Evolutionary conservation across 2,113 vertebrate genomes (phyloP).

Genomic region (Syrrhaptes paradoxus): DNA sequence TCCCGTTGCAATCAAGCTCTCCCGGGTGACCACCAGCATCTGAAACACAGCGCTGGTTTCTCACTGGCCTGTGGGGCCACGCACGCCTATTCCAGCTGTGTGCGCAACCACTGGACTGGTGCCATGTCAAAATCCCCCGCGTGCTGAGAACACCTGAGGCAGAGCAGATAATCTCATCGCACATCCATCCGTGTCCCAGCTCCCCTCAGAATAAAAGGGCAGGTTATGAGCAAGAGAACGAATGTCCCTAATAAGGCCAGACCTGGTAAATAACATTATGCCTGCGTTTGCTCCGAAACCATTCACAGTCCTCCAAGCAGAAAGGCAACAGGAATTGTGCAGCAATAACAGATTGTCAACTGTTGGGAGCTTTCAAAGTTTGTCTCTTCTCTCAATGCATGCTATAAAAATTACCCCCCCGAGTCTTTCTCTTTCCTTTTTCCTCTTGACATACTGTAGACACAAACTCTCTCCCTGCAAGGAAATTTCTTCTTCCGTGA

Average conservation of each 20-base stretch:
- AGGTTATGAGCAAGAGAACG: neutral
- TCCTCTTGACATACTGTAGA: slow-evolving; percentile 49
- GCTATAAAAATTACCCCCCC: slow-evolving; percentile 8
- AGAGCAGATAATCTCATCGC: neutral
- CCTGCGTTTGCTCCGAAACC: neutral
- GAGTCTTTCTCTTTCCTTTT: slow-evolving; percentile 25
- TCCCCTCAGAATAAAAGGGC: neutral
- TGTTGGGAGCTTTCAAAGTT: slow-evolving; percentile 17
- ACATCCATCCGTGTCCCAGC: neutral
- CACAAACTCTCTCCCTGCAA: slow-evolving; percentile 30
- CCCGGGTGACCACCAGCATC: neutral
- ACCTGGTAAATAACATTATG: neutral
- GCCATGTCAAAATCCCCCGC: fast-evolving
- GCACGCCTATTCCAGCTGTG: fast-evolving
- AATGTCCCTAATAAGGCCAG: neutral
- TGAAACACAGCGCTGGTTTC: neutral
- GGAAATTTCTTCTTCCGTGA: neutral
- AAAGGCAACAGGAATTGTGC: neutral
- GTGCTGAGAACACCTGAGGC: neutral
- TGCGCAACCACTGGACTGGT: neutral
- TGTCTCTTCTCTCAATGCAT: neutral
- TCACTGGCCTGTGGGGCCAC: neutral
- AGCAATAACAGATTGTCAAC: neutral
- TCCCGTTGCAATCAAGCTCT: neutral
- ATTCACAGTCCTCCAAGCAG: neutral